Base-by-base conservation (phyloP, 1,140 invertebrate species). In the Chelonus insularis region DNA sequence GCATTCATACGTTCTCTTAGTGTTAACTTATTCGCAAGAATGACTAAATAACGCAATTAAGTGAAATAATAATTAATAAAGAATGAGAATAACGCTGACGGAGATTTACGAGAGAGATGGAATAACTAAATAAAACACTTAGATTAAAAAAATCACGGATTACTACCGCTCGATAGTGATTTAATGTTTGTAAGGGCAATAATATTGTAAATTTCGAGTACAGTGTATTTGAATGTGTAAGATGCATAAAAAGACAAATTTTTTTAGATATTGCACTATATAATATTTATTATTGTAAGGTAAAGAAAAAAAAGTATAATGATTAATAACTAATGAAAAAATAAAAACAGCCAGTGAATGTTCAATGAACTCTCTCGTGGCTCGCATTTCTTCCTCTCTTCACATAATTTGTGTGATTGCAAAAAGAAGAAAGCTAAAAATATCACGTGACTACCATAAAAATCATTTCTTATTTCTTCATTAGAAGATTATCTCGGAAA, bases 201-300 rank as follows among this genome's bases (percentile, higher is more conserved):
- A 80, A 78, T 70, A 78, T 68, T 76, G 75, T 77, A 77, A 66
- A 77, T 76, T 77, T 68, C 68, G 70, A 72, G 69, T 78, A 74
- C 67, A 72, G 68, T 75, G 68, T 74, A 77, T 78, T 72, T 74
- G 67, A 75, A 75, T 75, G 70, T 80, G 67, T 74, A 77, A 75
- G 68, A 75, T 78, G 73, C 72, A 70, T 77, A 73, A 77, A 77
- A 76, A 73, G 66, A 78, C 69, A 78, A 72, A 71, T 77, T 77
- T 81, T 57, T 81, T 75, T 78, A 78, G 75, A 78, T 77, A 80
- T 75, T 75, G 75, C 77, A 79, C 78, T 39, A 39, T 78, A 71
- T 80, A 72, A 77, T 71, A 74, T 78, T 79, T 76, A 29, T 78
- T 78, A 76, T 68, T 71, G 55, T 77, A 77, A 73, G 68, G 67